Evolutionary conservation across 2,888 invertebrate genomes (phyloP).

Genomic region (Himalopsyche kuldschensis): DNA sequence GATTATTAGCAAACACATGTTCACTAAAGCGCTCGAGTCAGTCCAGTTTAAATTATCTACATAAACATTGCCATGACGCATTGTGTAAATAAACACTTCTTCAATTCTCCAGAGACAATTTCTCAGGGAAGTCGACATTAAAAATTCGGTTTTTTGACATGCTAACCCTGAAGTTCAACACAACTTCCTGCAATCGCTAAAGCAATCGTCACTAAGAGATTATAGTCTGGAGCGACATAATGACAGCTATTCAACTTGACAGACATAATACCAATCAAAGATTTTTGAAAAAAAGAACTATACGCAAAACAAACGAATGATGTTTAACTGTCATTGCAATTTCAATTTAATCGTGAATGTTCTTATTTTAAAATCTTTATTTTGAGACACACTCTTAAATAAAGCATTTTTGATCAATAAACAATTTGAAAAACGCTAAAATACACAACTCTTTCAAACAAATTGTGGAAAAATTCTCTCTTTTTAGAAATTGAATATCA

Average conservation of each 20-base stretch:
- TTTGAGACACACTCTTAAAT: no score
- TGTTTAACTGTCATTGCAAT: no score
- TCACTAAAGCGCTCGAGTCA: background rate
- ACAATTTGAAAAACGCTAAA: no score
- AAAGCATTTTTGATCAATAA: no score
- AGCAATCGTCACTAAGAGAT: background rate
- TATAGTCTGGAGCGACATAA: no score
- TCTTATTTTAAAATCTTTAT: no score
- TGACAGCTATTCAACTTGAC: background rate
- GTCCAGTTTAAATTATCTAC: background rate
- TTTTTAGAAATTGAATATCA: no score
- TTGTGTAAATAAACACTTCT: background rate
- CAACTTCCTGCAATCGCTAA: constrained; percentile 16
- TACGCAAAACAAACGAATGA: no score
- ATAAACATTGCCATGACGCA: background rate
- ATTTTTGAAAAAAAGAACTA: no score
- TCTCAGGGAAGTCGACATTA: background rate
- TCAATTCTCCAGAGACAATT: background rate
- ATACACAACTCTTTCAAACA: no score
- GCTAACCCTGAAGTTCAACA: constrained; percentile 16
- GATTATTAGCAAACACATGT: background rate
- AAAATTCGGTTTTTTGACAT: constrained; percentile 14
- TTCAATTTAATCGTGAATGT: no score
- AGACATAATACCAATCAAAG: background rate
- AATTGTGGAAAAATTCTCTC: no score